A percentile compares a stretch with the other conserved stretches of the same genome.
Evolutionary conservation across 2,797 vertebrate genomes (phyloP).

Genomic region (Pantherophis alleghaniensis): DNA sequence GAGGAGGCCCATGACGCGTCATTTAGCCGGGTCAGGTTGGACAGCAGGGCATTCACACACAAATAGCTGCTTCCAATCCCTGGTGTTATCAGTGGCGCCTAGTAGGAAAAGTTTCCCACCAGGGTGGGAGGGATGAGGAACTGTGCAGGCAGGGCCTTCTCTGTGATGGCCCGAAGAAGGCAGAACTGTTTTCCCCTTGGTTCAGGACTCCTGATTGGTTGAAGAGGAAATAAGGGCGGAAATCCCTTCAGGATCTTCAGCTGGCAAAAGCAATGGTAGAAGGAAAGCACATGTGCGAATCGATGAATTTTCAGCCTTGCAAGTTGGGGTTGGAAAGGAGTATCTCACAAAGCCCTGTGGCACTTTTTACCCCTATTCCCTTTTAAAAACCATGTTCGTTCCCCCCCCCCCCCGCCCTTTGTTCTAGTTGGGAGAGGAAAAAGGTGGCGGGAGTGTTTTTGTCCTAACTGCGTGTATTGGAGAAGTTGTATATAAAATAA

Average conservation of each 20-base stretch:
- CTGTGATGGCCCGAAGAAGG: neutral
- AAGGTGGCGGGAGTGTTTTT: neutral
- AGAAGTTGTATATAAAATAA: neutral
- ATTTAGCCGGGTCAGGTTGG: neutral
- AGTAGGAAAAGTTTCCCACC: neutral
- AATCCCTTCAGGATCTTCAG: neutral
- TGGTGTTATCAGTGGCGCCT: neutral
- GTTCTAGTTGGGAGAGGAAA: neutral
- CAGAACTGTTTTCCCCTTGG: neutral
- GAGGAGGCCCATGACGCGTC: neutral
- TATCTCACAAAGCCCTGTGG: slow-evolving; percentile 18
- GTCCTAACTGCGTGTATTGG: neutral
- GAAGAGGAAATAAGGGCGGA: neutral
- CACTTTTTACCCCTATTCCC: neutral
- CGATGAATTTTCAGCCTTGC: neutral
- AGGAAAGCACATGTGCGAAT: neutral
- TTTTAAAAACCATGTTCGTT: neutral
- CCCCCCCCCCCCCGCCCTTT: neutral
- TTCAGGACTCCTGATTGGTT: neutral
- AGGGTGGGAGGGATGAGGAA: neutral
- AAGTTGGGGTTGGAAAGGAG: neutral
- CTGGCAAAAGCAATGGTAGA: neutral
- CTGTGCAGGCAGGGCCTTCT: neutral
- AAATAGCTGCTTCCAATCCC: neutral
- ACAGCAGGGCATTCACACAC: neutral